phyloP scores from a whole-genome alignment of 2,888 invertebrate species.

The Lacanobia oleracea region DNA sequence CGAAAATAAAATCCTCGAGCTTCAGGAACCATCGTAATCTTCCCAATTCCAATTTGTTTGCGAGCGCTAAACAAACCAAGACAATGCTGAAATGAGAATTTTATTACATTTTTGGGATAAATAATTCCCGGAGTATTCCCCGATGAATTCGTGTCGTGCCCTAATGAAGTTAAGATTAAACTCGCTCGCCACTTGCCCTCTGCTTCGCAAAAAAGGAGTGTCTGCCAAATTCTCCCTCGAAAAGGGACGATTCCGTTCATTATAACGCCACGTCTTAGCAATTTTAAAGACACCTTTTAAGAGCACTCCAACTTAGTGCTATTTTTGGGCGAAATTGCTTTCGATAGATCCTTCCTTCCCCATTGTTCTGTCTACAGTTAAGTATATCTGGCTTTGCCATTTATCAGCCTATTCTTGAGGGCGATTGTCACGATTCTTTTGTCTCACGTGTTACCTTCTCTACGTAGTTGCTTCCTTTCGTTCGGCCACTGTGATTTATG shows the following conservation, averaged over 20 bases:
- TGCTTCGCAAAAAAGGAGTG: constrained; percentile 63
- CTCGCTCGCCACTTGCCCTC: constrained; percentile 64
- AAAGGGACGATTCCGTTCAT: constrained; percentile 77
- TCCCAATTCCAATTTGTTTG: constrained; percentile 53
- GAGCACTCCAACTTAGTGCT: constrained; percentile 76
- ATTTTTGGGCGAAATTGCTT: constrained; percentile 76
- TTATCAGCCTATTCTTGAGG: constrained; percentile 72
- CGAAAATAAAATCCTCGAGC: constrained; percentile 26
- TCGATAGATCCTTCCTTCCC: constrained; percentile 70
- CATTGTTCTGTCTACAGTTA: constrained; percentile 67
- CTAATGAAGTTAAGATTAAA: constrained; percentile 66
- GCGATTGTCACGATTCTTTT: constrained; percentile 72
- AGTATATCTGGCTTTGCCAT: constrained; percentile 69
- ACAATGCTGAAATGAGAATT: constrained; percentile 55
- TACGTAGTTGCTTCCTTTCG: constrained; percentile 66
- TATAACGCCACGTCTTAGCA: constrained; percentile 77
- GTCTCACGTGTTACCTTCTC: constrained; percentile 76
- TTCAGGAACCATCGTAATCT: constrained; percentile 26
- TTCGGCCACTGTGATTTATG: constrained; percentile 78
- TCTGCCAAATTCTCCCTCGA: constrained; percentile 59
- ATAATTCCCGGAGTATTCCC: constrained; percentile 54
- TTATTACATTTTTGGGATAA: constrained; percentile 59
- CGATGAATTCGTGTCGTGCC: constrained; percentile 62
- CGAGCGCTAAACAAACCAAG: constrained; percentile 50
- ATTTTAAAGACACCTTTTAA: constrained; percentile 82